Base-by-base conservation (phyloP, 37 sponge, comb jelly and placozoan genomes). In the Crambe crambe region DNA sequence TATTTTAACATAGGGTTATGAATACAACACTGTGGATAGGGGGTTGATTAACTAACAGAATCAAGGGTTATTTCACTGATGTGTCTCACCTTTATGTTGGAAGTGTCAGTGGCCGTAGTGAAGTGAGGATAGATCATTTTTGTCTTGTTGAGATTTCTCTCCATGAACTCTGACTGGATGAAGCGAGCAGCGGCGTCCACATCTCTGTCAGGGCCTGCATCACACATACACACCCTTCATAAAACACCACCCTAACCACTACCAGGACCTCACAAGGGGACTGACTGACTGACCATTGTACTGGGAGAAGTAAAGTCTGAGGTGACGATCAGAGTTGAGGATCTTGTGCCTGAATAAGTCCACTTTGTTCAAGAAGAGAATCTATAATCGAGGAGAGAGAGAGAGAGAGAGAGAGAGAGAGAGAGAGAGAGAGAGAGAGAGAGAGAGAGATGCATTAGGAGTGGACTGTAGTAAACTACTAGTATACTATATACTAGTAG, bases 61-160 rank as follows among this genome's bases (percentile, higher is more conserved):
- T n/a, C n/a, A n/a, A n/a, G n/a, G n/a, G n/a, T n/a, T n/a, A n/a
- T n/a, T n/a, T n/a, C n/a, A n/a, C n/a, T 60, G 61, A n/a, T 60
- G 5, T 26, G 35, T 47, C 74, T 21, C 42, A 95, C 91, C 68
- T 90, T 84, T 39, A 97, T 95, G 66, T 95, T 97, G 32, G 81
- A 75, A 62, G 98, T 97, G 70, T 97, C 95, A 0, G 98, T 97
- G 30, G 98, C 98, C 41, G 95, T 97, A 67, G 98, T 97, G 93
- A 95, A 95, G 73, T 97, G 98, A 61, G 92, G 90, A 70, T 88
- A 97, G 20, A 97, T 84, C 32, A 92, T 85, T 79, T 97, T 97
- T 68, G 72, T 70, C 63, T 87, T 91, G 89, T 92, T 97, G 43
- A 89, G 70, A 82, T 97, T 97, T 22, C 93, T 65, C 29, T 80